Conservation (phyloP, 2,888 invertebrate species). For the Pristionchus fissidentatus region DNA sequence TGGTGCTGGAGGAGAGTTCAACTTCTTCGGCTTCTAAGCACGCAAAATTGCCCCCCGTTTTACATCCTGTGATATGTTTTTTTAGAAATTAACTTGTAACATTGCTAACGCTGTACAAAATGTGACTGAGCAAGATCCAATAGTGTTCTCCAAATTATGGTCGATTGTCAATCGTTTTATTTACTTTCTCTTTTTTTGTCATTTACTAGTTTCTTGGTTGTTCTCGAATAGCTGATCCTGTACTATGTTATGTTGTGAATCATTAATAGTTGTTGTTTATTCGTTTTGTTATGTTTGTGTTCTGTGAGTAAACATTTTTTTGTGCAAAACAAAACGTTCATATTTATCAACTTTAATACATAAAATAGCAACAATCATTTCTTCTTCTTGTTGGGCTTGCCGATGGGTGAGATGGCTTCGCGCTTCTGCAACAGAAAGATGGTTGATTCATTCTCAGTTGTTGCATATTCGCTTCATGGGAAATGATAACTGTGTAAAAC, state of each 20-base stretch:
- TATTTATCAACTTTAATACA: not conserved
- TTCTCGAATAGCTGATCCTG: too few relatives aligned
- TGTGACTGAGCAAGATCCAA: not conserved
- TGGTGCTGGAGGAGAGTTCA: constrained; percentile 19
- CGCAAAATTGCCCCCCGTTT: too few relatives aligned
- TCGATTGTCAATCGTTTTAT: not conserved
- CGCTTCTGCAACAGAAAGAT: not conserved
- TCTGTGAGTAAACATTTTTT: not conserved
- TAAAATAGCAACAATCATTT: constrained; percentile 1
- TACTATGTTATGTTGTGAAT: too few relatives aligned
- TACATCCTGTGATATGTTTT: not conserved
- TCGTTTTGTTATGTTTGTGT: too few relatives aligned
- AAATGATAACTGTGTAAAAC: too few relatives aligned
- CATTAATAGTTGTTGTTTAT: too few relatives aligned
- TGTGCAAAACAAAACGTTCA: too few relatives aligned
- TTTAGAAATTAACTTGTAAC: not conserved
- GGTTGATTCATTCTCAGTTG: not conserved
- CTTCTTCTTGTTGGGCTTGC: not conserved
- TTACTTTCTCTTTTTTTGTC: not conserved
- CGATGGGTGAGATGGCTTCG: not conserved
- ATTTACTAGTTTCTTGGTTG: not conserved
- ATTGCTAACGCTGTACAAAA: not conserved
- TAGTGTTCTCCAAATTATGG: too few relatives aligned
- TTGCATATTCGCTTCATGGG: not conserved
- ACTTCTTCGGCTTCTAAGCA: constrained; percentile 27